These are phyloP conservation scores for Ascaphus truei DNA, from an alignment of 2,113 vertebrate species.

Conservation along the genomic window DNA sequence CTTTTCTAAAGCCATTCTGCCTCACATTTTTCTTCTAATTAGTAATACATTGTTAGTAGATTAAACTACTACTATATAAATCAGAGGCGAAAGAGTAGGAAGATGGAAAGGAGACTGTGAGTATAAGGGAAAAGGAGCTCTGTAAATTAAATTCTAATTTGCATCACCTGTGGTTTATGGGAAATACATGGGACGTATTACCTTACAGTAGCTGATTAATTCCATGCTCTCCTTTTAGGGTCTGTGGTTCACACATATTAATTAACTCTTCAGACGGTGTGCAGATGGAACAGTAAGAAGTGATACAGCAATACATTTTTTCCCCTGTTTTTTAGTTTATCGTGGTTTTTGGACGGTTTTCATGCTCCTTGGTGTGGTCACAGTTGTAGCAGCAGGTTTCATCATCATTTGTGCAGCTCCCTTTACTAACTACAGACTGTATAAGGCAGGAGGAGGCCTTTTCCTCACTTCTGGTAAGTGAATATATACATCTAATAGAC, in stretches of 20 bases:
- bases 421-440: conserved; percentile 82
- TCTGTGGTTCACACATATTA: neutral
- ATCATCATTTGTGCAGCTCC: conserved; percentile 93
- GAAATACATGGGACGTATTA: too few species aligned
- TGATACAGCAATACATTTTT: conserved; percentile 21
- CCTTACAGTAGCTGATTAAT: conserved; percentile 8
- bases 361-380: conserved; percentile 82
- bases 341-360: conserved; percentile 93
- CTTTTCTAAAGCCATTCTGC: too few species aligned
- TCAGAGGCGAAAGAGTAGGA: too few species aligned
- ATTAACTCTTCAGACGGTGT: neutral
- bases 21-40: too few species aligned
- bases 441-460: conserved; percentile 85
- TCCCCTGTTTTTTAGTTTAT: conserved; percentile 71
- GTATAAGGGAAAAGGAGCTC: too few species aligned
- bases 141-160: too few species aligned
- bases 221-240: conserved; percentile 17
- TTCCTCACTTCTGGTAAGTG: conserved; percentile 81
- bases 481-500: too few species aligned
- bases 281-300: conserved; percentile 1
- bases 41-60: too few species aligned
- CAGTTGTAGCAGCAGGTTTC: conserved; percentile 77
- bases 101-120: too few species aligned
- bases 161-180: too few species aligned
- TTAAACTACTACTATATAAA: too few species aligned